Percentiles rank a stretch among this genome's conserved stretches.
Evolutionary conservation across 2,797 vertebrate species (phyloP).

Genomic region (Poeciliopsis paucimaculata): DNA sequence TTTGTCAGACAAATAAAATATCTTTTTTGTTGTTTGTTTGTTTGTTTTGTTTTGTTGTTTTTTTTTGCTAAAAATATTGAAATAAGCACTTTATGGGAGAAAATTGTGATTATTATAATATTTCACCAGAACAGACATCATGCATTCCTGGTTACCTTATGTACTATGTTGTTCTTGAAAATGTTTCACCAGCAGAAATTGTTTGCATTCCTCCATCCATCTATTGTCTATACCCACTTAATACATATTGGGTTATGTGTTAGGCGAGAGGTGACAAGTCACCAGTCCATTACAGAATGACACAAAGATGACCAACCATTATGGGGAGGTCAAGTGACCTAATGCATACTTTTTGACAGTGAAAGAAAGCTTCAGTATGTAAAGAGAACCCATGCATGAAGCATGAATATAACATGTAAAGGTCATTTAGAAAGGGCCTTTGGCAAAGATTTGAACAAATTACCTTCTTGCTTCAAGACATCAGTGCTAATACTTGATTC

Average conservation of each 20-base stretch:
- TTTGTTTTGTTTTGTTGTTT: too few species aligned
- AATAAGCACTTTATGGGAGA: background rate
- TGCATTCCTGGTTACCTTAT: background rate
- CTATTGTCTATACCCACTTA: background rate
- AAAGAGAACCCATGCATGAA: background rate
- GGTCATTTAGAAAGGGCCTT: background rate
- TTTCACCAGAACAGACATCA: background rate
- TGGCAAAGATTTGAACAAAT: background rate
- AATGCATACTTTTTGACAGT: background rate
- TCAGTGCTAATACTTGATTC: background rate
- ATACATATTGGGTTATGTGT: background rate
- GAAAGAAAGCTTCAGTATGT: background rate
- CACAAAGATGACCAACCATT: background rate
- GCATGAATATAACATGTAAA: background rate
- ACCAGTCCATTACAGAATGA: background rate
- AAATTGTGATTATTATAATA: background rate
- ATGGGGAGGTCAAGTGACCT: background rate
- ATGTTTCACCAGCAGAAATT: background rate
- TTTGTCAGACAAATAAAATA: background rate
- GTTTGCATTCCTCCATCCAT: background rate
- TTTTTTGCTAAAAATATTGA: background rate
- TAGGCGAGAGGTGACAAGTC: background rate
- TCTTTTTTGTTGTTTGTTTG: too few species aligned
- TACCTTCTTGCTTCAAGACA: background rate
- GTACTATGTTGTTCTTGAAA: background rate